A percentile compares a stretch with the other conserved stretches of the same genome.
Evolutionary conservation across 2,888 invertebrate genomes (phyloP).

Genomic region (Trachelus troglodyta): DNA sequence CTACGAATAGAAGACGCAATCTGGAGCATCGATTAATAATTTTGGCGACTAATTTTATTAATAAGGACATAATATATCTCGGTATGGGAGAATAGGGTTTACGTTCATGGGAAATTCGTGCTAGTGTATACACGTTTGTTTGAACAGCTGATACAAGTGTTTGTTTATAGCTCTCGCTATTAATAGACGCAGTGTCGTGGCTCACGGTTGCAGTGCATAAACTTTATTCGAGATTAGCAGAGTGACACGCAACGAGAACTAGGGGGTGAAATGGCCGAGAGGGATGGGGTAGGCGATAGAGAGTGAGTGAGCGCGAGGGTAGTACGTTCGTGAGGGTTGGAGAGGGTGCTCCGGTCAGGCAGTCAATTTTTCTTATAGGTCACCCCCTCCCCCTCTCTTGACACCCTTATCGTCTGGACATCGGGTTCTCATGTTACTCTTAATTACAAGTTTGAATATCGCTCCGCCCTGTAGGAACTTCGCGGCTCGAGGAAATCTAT

Average conservation of each 20-base stretch:
- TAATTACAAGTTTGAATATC: constrained; percentile 57
- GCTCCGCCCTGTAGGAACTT: constrained; percentile 40
- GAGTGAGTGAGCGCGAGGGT: constrained; percentile 18
- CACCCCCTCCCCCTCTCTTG: constrained; percentile 21
- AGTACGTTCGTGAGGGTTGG: constrained; percentile 14
- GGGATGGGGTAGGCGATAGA: constrained; percentile 25
- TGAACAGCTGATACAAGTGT: constrained; percentile 43
- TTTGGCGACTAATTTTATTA: not conserved
- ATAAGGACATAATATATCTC: not conserved
- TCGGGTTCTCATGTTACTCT: constrained; percentile 55
- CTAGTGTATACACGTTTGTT: constrained; percentile 34
- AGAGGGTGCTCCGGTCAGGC: constrained; percentile 33
- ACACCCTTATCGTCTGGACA: constrained; percentile 50
- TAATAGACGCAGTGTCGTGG: constrained; percentile 46
- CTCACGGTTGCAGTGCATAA: constrained; percentile 53
- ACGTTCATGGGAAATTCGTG: constrained; percentile 26
- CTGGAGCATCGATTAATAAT: not conserved
- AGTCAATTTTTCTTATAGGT: constrained; percentile 62
- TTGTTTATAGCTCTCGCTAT: constrained; percentile 46
- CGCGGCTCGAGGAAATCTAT: not conserved
- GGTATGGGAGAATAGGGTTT: constrained; percentile 24
- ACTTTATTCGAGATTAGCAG: constrained; percentile 58
- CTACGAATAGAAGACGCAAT: not conserved
- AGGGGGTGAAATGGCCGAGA: constrained; percentile 3
- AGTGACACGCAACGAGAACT: constrained; percentile 47